Base-by-base conservation (phyloP, 2,797 vertebrate genomes). In the Mus spretus region DNA sequence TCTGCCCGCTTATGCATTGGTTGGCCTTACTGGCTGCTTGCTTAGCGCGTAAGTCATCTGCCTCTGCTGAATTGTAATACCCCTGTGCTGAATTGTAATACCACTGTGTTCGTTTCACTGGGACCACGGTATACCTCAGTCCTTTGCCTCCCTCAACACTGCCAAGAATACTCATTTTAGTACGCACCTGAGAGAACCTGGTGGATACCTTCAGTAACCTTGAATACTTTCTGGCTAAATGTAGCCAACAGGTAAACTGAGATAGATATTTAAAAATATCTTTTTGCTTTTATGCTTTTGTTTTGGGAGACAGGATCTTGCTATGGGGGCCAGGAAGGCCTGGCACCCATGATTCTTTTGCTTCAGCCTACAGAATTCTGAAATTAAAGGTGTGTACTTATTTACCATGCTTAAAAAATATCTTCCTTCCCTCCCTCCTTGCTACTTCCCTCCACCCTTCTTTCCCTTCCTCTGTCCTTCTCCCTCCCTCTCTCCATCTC, bases 221-320 rank as follows among this genome's bases (percentile, higher is more conserved):
- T 85, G 63, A 81, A 44, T 47, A 24, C 50, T 87, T 93, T 86
- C 83, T 40, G 84, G 47, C 34, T 84, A 63, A 91, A 50, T 24
- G 20, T 55, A 94, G 53, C 11, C 57, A 93, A 75, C 26, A 75
- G n/a, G 31, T 94, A 65, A 96, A 96, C 57, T 1, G 44, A 95
- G 31, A 34, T 67, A 37, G 31, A 75, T 89, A 28, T 81, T 12
- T 44, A 44, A 55, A 47, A n/a, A 72, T 88, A n/a, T n/a, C n/a
- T n/a, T n/a, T n/a, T n/a, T 44, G 67, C 17, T 40, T 59, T 37
- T 31, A 13, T 31, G n/a, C 37, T 28, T 77, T 77, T 61, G 37
- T 61, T 89, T 77, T 61, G 11, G 72, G 55, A 89, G 55, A 47
- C n/a, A 40, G n/a, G 53, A 31, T 74, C 67, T 75, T 75, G 15